Base-by-base conservation (phyloP, 2,888 invertebrate species). In the Rhyacophila evoluta region DNA sequence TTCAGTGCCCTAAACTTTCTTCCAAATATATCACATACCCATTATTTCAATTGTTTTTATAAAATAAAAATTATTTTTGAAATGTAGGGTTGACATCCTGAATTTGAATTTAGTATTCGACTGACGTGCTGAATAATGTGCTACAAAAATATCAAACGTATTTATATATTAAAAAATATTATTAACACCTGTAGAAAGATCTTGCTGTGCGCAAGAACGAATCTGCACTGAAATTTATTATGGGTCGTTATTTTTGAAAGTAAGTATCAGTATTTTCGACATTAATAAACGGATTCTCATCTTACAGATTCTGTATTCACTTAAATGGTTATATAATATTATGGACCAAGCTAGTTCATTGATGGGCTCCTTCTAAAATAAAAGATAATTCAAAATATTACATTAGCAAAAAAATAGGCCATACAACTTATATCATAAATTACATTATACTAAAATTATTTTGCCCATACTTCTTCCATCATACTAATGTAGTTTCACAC, bases 11-110 rank as follows among this genome's bases (percentile, higher is more conserved):
- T 25, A 25, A 5, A 55, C 55, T 25, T 19, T 10, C 19, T 55
- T 19, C 25, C 15, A 25, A 55, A 19, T 8, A 6, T 10, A 28
- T 69, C 29, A 4, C n/a, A 10, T 11, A 39, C 39, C 72, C 72
- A 41, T 72, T 39, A 72, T 72, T 77, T 76, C 67, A 76, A 55
- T 77, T 37, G 37, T 77, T 77, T 73, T 77, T 68, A 68, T 77
- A 5, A 12, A 69, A 33, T 41, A 27, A 73, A 73, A 77, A 77
- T 77, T 12, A 77, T 77, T 73, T 73, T 25, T 73, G 69, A 28
- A 29, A 29, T 4, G 12, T 12, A 69, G 29, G 12, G 33, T 69
- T 29, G 33, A 15, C n/a, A 29, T 33, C 15, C 69, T 29, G 6
- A 69, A 29, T 69, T n/a, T 1, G n/a, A n/a, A n/a, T n/a, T n/a